Conservation (phyloP, 1,140 invertebrate species). For the Lordiphosa stackelbergi region DNA sequence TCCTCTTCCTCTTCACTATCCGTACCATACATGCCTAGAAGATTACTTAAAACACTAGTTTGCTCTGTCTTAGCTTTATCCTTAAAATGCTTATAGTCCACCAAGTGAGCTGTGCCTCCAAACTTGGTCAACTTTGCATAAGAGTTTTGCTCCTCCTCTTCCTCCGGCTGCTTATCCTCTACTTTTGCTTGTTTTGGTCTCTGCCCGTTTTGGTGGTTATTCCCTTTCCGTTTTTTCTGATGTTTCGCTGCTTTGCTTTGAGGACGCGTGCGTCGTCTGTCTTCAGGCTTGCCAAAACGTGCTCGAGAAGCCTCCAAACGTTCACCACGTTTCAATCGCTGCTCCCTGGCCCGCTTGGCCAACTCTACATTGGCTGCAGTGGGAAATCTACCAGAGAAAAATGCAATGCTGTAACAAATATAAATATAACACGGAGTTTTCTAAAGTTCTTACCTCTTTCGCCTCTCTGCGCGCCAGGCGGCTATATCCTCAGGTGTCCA, state of each 20-base stretch:
- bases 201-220: neutral
- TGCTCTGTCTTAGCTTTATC: slow-evolving; percentile 13
- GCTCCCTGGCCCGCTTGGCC: slow-evolving; percentile 81
- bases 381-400: slow-evolving; percentile 78
- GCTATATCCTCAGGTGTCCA: slow-evolving; percentile 87
- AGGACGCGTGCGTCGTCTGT: slow-evolving; percentile 43
- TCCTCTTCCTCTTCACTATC: slow-evolving; percentile 54
- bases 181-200: neutral
- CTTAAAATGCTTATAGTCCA: slow-evolving; percentile 55
- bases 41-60: slow-evolving; percentile 36
- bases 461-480: slow-evolving; percentile 89
- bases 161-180: neutral
- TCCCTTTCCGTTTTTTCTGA: slow-evolving; percentile 6
- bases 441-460: slow-evolving; percentile 78
- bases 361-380: slow-evolving; percentile 85
- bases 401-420: neutral
- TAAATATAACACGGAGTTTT: neutral
- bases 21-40: slow-evolving; percentile 68
- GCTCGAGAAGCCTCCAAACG: slow-evolving; percentile 79
- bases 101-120: slow-evolving; percentile 45
- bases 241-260: slow-evolving; percentile 4
- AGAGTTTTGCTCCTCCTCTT: neutral
- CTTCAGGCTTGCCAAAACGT: slow-evolving; percentile 76
- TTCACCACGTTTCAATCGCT: slow-evolving; percentile 84
- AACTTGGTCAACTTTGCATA: slow-evolving; percentile 28